phyloP scores from a whole-genome alignment of 2,888 invertebrate species.

The Trissonchulus latispiculum region DNA sequence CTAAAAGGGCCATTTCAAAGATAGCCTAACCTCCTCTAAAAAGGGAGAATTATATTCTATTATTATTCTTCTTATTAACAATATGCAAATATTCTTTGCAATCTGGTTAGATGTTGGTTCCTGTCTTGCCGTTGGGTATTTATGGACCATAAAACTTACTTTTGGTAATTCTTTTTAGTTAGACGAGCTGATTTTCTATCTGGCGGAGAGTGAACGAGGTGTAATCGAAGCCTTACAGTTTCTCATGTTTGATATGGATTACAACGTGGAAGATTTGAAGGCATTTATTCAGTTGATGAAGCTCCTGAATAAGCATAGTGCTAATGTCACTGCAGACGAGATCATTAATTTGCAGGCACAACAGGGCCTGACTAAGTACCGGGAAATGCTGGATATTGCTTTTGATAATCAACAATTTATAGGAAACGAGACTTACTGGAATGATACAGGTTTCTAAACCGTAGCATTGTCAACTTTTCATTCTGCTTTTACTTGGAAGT shows the following conservation, averaged over 20 bases:
- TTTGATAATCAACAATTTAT: neutral
- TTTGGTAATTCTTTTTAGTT: neutral
- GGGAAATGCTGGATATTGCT: neutral
- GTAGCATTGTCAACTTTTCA: too few relatives aligned
- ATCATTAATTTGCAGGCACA: neutral
- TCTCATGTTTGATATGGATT: neutral
- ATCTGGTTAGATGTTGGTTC: too few relatives aligned
- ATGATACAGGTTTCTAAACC: neutral
- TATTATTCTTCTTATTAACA: too few relatives aligned
- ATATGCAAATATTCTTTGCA: too few relatives aligned
- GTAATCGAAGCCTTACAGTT: neutral
- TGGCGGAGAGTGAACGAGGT: neutral
- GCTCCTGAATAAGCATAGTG: neutral
- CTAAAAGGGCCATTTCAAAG: too few relatives aligned
- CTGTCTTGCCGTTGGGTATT: too few relatives aligned
- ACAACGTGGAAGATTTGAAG: neutral
- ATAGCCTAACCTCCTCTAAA: too few relatives aligned
- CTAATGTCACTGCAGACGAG: neutral
- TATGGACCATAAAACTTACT: neutral
- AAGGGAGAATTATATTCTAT: too few relatives aligned
- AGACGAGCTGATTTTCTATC: neutral
- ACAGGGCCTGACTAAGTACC: neutral
- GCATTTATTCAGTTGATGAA: neutral
- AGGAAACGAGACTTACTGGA: neutral
- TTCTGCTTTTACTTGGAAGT: too few relatives aligned